Conservation (phyloP, 2,888 invertebrate species). For the Alitta virens region DNA sequence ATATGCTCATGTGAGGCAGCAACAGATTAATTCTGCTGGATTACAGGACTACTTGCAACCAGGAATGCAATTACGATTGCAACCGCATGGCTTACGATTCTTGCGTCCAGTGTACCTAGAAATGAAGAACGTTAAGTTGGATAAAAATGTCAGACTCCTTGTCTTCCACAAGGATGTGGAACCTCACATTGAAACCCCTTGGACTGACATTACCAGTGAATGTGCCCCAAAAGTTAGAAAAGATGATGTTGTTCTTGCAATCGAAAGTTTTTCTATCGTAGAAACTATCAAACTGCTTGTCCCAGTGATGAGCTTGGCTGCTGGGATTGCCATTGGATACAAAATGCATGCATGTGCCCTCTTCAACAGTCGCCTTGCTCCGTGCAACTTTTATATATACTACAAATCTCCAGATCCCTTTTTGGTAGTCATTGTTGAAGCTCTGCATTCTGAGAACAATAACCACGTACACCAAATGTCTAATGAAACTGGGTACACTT, state of each 20-base stretch:
- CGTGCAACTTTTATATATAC: conserved; percentile 9
- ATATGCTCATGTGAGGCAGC: neutral
- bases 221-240: conserved; percentile 2
- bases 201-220: conserved; percentile 9
- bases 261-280: conserved; percentile 9
- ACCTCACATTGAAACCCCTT: neutral
- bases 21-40: conserved; percentile 8
- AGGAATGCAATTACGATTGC: conserved; percentile 7
- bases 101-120: conserved; percentile 10
- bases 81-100: conserved; percentile 10
- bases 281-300: conserved; percentile 10
- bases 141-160: neutral
- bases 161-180: conserved; percentile 18
- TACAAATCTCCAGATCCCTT: conserved; percentile 7
- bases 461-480: conserved; percentile 3
- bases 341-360: conserved; percentile 8
- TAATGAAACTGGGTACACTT: neutral
- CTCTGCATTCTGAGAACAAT: neutral
- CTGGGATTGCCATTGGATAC: conserved; percentile 15
- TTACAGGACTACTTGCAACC: conserved; percentile 1
- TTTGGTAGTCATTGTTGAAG: conserved; percentile 1
- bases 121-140: conserved; percentile 7
- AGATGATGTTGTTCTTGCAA: conserved; percentile 9
- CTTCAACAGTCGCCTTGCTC: conserved; percentile 1
- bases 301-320: conserved; percentile 11